phyloP scores from a whole-genome alignment of 2,797 vertebrate genomes.

The Poecilia gillii region DNA sequence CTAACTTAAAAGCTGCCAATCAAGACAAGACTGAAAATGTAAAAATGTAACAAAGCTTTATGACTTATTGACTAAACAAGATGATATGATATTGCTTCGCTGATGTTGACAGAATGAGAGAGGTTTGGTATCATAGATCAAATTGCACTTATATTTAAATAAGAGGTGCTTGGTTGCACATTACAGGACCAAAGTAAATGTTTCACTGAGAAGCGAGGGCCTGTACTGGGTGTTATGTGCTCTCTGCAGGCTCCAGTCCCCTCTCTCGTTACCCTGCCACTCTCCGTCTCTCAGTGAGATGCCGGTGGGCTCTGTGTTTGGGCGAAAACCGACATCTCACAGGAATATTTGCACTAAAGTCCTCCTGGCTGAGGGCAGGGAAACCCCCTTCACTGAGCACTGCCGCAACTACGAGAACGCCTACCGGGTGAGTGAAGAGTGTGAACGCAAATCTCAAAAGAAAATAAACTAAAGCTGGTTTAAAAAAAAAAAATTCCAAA shows the following conservation, averaged over 20 bases:
- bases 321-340: slow-evolving; percentile 85
- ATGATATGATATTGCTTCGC: background rate
- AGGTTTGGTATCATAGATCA: background rate
- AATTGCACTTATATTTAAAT: background rate
- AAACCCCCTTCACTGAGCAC: slow-evolving; percentile 89
- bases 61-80: background rate
- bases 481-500: background rate
- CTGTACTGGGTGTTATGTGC: background rate
- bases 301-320: slow-evolving; percentile 76
- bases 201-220: background rate
- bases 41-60: background rate
- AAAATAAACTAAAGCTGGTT: too few relatives aligned
- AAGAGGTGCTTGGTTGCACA: too few relatives aligned
- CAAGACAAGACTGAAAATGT: background rate
- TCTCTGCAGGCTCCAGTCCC: slow-evolving; percentile 75
- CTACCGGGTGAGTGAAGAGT: slow-evolving; percentile 83
- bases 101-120: background rate
- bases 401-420: slow-evolving; percentile 89
- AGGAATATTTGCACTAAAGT: slow-evolving; percentile 93
- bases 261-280: slow-evolving; percentile 80
- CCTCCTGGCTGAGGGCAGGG: slow-evolving; percentile 87
- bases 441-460: background rate
- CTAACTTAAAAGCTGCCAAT: background rate
- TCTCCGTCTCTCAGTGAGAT: slow-evolving; percentile 81
- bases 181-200: background rate